Conservation (phyloP, 2,888 invertebrate genomes). For the Volucella inanis region DNA sequence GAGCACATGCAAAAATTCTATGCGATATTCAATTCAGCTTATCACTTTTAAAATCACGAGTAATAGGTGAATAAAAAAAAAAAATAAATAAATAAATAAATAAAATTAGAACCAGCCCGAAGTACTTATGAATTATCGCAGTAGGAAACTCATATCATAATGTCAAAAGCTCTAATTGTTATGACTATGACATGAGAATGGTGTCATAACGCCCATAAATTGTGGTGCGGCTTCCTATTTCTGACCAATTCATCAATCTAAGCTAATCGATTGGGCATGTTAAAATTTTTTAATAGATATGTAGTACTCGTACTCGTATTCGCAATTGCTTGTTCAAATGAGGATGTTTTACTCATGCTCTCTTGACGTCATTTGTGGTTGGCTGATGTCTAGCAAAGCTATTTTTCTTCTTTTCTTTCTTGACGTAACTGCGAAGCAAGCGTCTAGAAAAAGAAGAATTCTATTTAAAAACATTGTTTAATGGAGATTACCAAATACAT, state of each 20-base stretch:
- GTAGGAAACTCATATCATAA: conserved; percentile 25
- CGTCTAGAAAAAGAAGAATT: conserved; percentile 33
- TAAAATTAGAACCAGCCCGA: too few species aligned
- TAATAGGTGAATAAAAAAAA: conserved; percentile 42
- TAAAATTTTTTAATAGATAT: conserved; percentile 9
- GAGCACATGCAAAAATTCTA: conserved; percentile 50
- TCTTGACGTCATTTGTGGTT: conserved; percentile 45
- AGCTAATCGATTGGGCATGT: conserved; percentile 23
- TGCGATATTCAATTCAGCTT: conserved; percentile 40
- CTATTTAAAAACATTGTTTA: conserved; percentile 40
- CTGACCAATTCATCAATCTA: conserved; percentile 6
- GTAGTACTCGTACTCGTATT: conserved; percentile 15
- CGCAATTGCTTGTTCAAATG: conserved; percentile 34
- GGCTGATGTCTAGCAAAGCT: conserved; percentile 32
- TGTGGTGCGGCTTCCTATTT: neutral
- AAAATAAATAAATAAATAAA: neutral
- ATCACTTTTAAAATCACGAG: conserved; percentile 48
- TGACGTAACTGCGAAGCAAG: neutral
- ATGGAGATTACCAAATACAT: conserved; percentile 41
- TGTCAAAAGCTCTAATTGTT: conserved; percentile 10
- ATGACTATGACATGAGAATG: conserved; percentile 27
- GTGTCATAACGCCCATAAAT: conserved; percentile 29
- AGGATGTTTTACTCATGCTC: conserved; percentile 10
- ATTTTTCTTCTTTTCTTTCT: too few species aligned
- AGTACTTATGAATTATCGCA: neutral